These are phyloP conservation scores for Steatornis caripensis DNA, from an alignment of 2,113 vertebrate species.

Conservation along the genomic window DNA sequence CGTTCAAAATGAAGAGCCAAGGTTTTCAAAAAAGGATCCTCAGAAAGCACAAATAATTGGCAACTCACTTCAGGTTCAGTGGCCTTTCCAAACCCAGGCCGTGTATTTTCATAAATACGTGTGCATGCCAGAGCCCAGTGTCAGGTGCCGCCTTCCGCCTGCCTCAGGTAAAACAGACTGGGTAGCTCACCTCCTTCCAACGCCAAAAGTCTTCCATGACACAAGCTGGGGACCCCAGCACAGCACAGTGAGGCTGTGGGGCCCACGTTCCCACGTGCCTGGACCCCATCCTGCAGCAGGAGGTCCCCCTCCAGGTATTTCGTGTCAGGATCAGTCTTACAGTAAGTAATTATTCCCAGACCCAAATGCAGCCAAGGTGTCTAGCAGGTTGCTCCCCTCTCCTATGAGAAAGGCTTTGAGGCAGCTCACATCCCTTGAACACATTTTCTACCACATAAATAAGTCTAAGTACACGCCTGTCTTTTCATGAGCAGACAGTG, in stretches of 20 bases:
- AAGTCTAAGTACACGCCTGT: not conserved
- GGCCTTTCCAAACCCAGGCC: not conserved
- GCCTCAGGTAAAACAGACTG: not conserved
- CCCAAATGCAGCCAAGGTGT: not conserved
- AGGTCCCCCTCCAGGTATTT: not conserved
- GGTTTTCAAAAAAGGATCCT: not conserved
- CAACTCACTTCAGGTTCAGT: not conserved
- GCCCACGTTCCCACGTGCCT: not conserved
- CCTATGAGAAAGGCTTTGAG: slow-evolving; percentile 17
- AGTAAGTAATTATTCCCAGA: not conserved
- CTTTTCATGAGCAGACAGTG: slow-evolving; percentile 30
- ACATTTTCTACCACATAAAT: slow-evolving; percentile 23
- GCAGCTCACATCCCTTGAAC: not conserved
- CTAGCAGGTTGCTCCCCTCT: not conserved
- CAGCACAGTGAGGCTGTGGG: not conserved
- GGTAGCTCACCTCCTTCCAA: not conserved
- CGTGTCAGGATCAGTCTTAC: not conserved
- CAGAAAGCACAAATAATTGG: not conserved
- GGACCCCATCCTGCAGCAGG: not conserved
- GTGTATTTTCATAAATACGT: not conserved
- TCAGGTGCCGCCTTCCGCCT: not conserved
- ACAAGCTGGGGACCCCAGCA: not conserved
- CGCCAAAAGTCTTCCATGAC: not conserved
- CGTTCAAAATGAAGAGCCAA: not conserved
- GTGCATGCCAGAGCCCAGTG: not conserved